These are phyloP conservation scores for Epinephelus moara DNA, from an alignment of 2,113 vertebrate genomes.

Conservation along the genomic window DNA sequence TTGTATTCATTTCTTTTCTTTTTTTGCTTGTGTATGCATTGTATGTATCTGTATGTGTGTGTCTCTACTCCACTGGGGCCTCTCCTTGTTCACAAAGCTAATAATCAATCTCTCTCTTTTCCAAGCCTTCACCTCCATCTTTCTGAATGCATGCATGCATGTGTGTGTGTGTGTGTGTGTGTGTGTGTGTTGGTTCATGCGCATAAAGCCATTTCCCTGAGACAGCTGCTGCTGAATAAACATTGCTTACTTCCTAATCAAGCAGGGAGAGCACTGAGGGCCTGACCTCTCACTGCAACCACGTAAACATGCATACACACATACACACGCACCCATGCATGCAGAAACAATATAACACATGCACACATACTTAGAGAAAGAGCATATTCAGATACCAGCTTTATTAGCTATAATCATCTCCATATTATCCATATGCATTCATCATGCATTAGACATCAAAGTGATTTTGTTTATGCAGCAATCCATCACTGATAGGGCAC, in stretches of 20 bases:
- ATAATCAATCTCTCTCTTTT: constrained; percentile 61
- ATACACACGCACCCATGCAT: neutral
- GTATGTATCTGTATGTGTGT: neutral
- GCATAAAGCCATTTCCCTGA: constrained; percentile 55
- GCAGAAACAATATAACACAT: constrained; percentile 8
- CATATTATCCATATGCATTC: constrained; percentile 54
- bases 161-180: neutral
- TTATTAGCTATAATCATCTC: constrained; percentile 61
- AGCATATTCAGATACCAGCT: constrained; percentile 20
- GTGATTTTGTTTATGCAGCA: constrained; percentile 40
- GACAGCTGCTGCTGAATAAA: constrained; percentile 87
- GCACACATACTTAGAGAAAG: neutral
- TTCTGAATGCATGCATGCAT: constrained; percentile 16
- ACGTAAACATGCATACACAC: neutral
- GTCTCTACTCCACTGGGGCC: constrained; percentile 11
- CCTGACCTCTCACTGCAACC: constrained; percentile 68
- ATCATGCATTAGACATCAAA: constrained; percentile 54
- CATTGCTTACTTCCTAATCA: constrained; percentile 85
- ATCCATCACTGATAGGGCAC: constrained; percentile 29
- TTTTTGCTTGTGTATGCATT: neutral
- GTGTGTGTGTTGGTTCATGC: constrained; percentile 13
- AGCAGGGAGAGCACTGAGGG: constrained; percentile 73
- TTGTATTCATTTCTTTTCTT: constrained; percentile 32
- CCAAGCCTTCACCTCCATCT: constrained; percentile 48
- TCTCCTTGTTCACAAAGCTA: constrained; percentile 36